Base-by-base conservation (phyloP, 2,113 vertebrate species). In the Clarias macrocephalus region DNA sequence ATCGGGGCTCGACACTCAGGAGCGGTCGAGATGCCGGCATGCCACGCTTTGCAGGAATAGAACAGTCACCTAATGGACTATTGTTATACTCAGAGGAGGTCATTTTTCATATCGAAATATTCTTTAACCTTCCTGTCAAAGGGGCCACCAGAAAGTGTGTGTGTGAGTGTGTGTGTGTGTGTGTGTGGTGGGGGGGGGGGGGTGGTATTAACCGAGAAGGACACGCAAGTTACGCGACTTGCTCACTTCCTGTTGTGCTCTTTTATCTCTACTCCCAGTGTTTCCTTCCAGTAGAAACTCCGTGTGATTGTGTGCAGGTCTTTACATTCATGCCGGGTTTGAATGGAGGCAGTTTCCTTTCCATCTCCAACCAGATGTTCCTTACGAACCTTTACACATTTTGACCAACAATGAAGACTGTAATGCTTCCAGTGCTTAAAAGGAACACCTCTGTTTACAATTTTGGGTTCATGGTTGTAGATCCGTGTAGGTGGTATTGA, bases 221-320 rank as follows among this genome's bases (percentile, higher is more conserved):
- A 88, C 54, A 59, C 48, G 18, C n/a, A 48, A 54, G 52, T 82
- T 37, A 59, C 48, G 16, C n/a, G 33, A 54, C 52, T 83, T 28
- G 3, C 28, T 63, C 9, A 77, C 52, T 87, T 89, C 88, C 89
- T 90, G 89, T 83, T 84, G 23, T 23, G 0, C 75, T 88, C 81
- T 92, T 91, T 93, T 94, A 92, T 92, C 52, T 16, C 33, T 12
- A 48, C 72, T 70, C 15, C 30, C 59, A 82, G 30, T 12, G 10
- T 63, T 83, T 87, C 83, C 76, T 57, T 37, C 66, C 23, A 77
- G 80, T 56, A 33, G 62, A 63, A n/a, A 79, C 42, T 73, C 48
- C 0, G 48, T 48, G 48, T 75, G 68, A 48, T 23, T 18, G 52
- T 52, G 28, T 57, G 19, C 7, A 52, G 8, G 21, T 85, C 54